Base-by-base conservation (phyloP, 2,888 invertebrate genomes). In the Muschampia plurimacula region DNA sequence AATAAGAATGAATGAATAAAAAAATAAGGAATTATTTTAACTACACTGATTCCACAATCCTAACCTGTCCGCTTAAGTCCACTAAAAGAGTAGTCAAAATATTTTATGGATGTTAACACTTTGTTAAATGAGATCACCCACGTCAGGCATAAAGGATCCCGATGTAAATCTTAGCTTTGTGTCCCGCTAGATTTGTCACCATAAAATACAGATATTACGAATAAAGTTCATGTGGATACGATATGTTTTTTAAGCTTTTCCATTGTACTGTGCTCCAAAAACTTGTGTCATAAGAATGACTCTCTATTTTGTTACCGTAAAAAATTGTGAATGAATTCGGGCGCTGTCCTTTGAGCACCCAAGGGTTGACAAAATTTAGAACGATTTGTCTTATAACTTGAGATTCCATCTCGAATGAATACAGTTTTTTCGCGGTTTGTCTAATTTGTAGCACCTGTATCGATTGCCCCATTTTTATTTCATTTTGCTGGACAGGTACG, bases 21-120 rank as follows among this genome's bases (percentile, higher is more conserved):
- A 49, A 52, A 5, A 44, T 7, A 9, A 44, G 44, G 28, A 2
- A 28, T 57, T 57, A 57, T 57, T 57, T 2, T 57, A 28, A 57
- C 22, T 57, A 57, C 22, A 28, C 10, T 39, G 62, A 22, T 67
- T n/a, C 28, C 55, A 73, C 44, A 68, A 62, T 46, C 49, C 75
- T 67, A 76, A 80, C 76, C 80, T 85, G 86, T 86, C 86, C 74
- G 74, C 82, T 85, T 84, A 85, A 75, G 79, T 82, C 83, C 78
- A 86, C 86, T 89, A 88, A 92, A 85, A 86, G 86, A 91, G 91
- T 86, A 90, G 91, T 93, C 93, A 92, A 93, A 93, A 94, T 93
- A 94, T 94, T 94, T 93, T 93, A 93, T 89, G 88, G 87, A 81
- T 82, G 92, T 93, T 93, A 91, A 92, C 93, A 93, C 91, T 91